Conservation (phyloP, 2,113 vertebrate genomes). For the Indicator maculatus region DNA sequence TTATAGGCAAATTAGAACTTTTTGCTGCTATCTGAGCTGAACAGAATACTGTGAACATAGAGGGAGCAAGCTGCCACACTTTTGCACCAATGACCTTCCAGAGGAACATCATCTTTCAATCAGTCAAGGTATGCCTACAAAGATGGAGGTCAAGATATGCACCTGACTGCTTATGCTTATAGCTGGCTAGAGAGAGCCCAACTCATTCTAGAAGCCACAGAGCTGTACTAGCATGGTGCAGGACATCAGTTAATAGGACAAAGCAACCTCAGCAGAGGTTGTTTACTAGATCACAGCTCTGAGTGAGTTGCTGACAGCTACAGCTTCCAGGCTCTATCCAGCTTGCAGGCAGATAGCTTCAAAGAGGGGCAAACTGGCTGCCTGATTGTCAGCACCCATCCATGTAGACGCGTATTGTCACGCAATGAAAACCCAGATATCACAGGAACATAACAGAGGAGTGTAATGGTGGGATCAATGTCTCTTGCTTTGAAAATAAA, state of each 20-base stretch:
- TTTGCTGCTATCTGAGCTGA: neutral
- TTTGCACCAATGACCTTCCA: neutral
- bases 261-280: neutral
- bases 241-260: neutral
- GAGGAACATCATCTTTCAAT: neutral
- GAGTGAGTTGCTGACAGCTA: neutral
- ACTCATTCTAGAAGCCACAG: neutral
- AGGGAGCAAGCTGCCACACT: neutral
- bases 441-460: neutral
- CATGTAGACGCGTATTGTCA: too few species aligned
- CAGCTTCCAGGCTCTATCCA: neutral
- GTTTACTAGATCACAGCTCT: neutral
- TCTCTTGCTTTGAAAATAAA: neutral
- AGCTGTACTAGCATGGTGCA: neutral
- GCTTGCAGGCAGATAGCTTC: neutral
- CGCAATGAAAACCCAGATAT: neutral
- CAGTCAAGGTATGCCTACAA: neutral
- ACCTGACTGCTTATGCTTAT: neutral
- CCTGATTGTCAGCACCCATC: neutral
- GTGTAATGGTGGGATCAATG: neutral
- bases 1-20: neutral
- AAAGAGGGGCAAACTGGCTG: rapidly evolving
- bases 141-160: rapidly evolving
- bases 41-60: neutral
- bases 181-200: neutral